phyloP scores from a whole-genome alignment of 2,797 vertebrate genomes.

The Enteromius mattozi region DNA sequence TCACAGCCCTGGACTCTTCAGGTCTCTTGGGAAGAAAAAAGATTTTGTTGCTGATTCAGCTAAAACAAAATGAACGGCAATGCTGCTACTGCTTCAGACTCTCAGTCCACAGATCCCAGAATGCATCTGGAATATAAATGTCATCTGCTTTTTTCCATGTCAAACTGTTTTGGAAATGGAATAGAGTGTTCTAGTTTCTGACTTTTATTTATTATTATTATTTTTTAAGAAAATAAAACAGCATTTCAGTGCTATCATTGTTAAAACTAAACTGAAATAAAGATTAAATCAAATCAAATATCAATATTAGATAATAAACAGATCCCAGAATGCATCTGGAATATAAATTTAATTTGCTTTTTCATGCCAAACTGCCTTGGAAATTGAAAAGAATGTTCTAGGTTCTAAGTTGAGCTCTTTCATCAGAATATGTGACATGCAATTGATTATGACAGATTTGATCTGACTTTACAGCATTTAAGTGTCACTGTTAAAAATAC shows the following conservation, averaged over 20 bases:
- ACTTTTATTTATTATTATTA: too few relatives aligned
- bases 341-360: constrained; percentile 15
- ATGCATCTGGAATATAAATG: constrained; percentile 28
- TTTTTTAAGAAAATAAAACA: too few relatives aligned
- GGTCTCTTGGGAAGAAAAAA: constrained; percentile 27
- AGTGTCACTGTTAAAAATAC: not conserved
- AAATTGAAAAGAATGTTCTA: not conserved
- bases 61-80: constrained; percentile 7
- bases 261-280: not conserved
- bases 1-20: constrained; percentile 27
- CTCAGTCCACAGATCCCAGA: constrained; percentile 35
- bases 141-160: not conserved
- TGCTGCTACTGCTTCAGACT: constrained; percentile 42
- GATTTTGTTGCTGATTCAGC: constrained; percentile 35
- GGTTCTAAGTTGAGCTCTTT: not conserved
- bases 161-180: not conserved
- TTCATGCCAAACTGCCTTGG: not conserved
- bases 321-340: constrained; percentile 23
- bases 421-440: not conserved
- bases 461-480: not conserved
- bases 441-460: not conserved
- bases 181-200: not conserved
- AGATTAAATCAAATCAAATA: not conserved
- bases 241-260: too few relatives aligned
- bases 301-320: too few relatives aligned